Conservation (phyloP, 1,140 invertebrate genomes). For the Bemisia tabaci region DNA sequence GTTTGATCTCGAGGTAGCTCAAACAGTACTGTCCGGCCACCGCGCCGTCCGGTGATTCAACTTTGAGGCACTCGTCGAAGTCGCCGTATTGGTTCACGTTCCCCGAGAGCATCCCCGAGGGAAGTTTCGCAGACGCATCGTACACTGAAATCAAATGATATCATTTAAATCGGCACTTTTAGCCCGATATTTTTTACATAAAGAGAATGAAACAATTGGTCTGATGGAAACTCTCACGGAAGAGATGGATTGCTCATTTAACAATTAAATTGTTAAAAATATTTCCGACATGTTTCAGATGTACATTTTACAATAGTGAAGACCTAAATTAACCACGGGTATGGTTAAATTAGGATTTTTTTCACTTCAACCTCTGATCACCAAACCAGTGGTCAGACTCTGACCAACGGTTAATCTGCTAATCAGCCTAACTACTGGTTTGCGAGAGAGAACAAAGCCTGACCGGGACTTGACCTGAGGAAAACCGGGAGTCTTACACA, state of each 20-base stretch:
- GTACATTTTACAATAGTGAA: not conserved
- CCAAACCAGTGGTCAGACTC: too few species aligned
- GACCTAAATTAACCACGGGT: not conserved
- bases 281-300: not conserved
- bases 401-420: too few species aligned
- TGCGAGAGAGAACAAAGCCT: too few species aligned
- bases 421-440: too few species aligned
- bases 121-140: slow-evolving; percentile 44
- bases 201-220: not conserved
- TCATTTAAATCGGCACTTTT: not conserved
- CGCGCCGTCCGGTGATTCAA: slow-evolving; percentile 29
- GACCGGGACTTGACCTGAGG: too few species aligned
- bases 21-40: slow-evolving; percentile 46
- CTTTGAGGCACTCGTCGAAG: slow-evolving; percentile 42
- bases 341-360: too few species aligned
- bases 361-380: too few species aligned
- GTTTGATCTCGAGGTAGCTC: slow-evolving; percentile 38
- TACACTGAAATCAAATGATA: slow-evolving; percentile 39
- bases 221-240: not conserved
- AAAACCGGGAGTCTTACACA: too few species aligned
- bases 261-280: not conserved
- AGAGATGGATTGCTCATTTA: too few species aligned
- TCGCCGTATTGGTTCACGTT: slow-evolving; percentile 50
- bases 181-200: not conserved
- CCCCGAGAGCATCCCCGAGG: slow-evolving; percentile 44